Evolutionary conservation across 2,113 vertebrate species (phyloP).

Genomic region (Hippocampus abdominalis): DNA sequence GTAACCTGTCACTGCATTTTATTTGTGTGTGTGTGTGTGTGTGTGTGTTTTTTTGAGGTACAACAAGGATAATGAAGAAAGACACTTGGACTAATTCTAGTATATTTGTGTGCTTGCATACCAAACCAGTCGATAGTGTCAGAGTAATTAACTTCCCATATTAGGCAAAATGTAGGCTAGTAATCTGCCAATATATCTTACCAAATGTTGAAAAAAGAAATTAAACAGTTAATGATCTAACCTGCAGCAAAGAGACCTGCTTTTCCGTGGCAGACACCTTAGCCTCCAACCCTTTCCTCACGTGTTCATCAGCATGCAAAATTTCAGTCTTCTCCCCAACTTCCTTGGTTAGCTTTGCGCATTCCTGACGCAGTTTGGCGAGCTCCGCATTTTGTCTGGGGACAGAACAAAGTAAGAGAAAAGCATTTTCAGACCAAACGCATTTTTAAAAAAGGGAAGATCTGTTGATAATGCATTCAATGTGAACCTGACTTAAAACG

Average conservation of each 20-base stretch:
- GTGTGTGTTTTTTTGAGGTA: not conserved
- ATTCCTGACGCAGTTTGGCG: conserved; percentile 90
- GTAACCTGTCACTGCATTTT: not conserved
- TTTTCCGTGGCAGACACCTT: conserved; percentile 77
- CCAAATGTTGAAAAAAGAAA: not conserved
- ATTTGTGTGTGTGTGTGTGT: not conserved
- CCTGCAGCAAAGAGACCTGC: conserved; percentile 82
- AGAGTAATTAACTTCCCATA: conserved; percentile 39
- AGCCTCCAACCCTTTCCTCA: conserved; percentile 80
- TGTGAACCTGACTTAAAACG: conserved; percentile 2
- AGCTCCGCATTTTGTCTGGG: conserved; percentile 89
- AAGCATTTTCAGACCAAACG: conserved; percentile 10
- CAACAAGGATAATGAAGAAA: not conserved
- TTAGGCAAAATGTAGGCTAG: conserved; percentile 23
- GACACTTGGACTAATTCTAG: conserved; percentile 51
- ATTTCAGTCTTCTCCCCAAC: conserved; percentile 80
- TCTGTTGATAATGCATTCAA: not conserved
- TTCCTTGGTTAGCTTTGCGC: conserved; percentile 84
- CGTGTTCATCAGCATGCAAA: conserved; percentile 81
- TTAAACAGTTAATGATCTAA: conserved; percentile 31
- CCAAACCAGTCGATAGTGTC: conserved; percentile 46
- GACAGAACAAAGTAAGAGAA: conserved; percentile 6
- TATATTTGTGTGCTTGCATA: conserved; percentile 39
- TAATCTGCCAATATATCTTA: conserved; percentile 3
- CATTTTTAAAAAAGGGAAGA: not conserved